Percentiles rank a stretch among this genome's conserved stretches.
phyloP scores from a whole-genome alignment of 2,113 vertebrate genomes.

The Isurus oxyrinchus region DNA sequence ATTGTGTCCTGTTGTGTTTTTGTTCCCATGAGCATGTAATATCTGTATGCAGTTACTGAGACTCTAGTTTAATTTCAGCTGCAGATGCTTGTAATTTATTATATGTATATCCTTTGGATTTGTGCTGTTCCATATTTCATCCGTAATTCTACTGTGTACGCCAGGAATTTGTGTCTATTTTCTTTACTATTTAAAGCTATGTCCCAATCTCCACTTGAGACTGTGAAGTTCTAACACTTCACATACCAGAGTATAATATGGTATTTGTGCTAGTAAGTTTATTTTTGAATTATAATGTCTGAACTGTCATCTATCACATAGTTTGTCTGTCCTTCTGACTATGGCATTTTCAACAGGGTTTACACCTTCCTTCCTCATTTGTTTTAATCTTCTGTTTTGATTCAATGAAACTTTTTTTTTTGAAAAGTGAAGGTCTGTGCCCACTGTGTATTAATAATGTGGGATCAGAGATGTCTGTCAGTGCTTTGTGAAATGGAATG shows the following conservation, averaged over 20 bases:
- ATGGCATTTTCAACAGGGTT: background rate
- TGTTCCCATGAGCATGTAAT: background rate
- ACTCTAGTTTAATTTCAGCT: background rate
- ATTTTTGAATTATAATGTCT: background rate
- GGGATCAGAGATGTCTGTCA: slow-evolving; percentile 22
- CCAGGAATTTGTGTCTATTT: background rate
- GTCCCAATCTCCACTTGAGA: background rate
- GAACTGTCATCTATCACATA: background rate
- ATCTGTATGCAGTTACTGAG: background rate
- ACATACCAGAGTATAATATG: background rate
- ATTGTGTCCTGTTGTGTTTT: background rate
- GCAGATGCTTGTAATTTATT: background rate
- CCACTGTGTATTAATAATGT: background rate
- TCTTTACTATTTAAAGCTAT: background rate
- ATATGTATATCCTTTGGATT: background rate
- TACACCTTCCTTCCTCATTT: background rate
- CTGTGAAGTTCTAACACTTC: background rate
- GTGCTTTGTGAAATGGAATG: background rate
- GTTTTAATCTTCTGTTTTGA: background rate
- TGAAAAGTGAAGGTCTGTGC: background rate
- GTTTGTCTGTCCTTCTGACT: background rate
- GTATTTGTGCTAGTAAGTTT: background rate
- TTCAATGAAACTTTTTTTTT: slow-evolving; percentile 1
- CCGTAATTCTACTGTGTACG: background rate
- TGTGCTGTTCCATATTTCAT: background rate